Percentiles rank a stretch among this genome's conserved stretches.
These are phyloP conservation scores for Amblyjoppa proteus DNA, from an alignment of 2,888 invertebrate species.

Conservation along the genomic window DNA sequence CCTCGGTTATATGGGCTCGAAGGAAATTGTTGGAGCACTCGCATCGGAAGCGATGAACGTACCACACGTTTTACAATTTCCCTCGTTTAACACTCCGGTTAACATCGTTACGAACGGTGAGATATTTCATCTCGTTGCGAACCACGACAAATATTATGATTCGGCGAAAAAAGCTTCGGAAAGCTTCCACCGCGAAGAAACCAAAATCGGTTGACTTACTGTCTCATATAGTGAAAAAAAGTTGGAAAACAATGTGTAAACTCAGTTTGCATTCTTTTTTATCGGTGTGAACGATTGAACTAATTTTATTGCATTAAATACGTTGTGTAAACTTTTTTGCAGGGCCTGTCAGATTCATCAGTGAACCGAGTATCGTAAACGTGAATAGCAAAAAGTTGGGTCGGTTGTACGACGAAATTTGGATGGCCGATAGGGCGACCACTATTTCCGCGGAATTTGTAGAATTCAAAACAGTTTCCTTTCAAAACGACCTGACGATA, in stretches of 20 bases:
- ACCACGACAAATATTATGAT: background rate
- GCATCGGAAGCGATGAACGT: constrained; percentile 77
- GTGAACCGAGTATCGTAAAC: constrained; percentile 83
- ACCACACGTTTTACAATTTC: constrained; percentile 66
- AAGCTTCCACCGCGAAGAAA: no score
- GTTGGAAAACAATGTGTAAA: constrained; percentile 9
- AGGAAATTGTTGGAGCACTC: constrained; percentile 48
- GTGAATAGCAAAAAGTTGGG: constrained; percentile 83
- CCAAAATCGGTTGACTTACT: no score
- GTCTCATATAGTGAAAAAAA: constrained; percentile 15
- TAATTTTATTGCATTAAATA: constrained; percentile 49
- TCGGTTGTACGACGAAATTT: constrained; percentile 83
- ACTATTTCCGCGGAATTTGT: constrained; percentile 76
- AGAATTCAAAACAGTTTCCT: constrained; percentile 79
- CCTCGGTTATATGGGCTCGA: constrained; percentile 60
- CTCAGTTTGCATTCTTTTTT: no score
- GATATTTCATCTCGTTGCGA: background rate
- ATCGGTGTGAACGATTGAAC: background rate
- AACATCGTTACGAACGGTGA: constrained; percentile 82
- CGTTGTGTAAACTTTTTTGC: constrained; percentile 69
- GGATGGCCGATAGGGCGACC: constrained; percentile 85
- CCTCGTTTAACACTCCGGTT: constrained; percentile 70
- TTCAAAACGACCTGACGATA: constrained; percentile 78
- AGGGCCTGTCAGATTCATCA: constrained; percentile 84
- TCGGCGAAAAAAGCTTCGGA: background rate